Evolutionary conservation across 2,797 vertebrate species (phyloP).

Genomic region (Amphiprion clarkii): DNA sequence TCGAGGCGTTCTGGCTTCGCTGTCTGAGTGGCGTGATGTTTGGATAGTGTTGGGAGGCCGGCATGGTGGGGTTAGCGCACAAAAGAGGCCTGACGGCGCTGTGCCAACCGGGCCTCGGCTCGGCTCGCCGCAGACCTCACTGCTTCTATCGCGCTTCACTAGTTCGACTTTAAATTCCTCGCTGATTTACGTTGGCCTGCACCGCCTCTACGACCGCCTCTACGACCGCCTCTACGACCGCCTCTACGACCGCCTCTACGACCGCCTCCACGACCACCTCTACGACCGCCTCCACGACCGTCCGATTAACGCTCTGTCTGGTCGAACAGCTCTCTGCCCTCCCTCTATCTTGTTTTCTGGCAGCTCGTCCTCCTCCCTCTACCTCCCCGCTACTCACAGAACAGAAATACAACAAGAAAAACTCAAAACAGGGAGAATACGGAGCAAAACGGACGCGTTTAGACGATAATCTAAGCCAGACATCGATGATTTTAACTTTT

Average conservation of each 20-base stretch:
- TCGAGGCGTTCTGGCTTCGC: too few relatives aligned
- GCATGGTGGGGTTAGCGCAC: constrained; percentile 42
- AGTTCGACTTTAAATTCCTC: background rate
- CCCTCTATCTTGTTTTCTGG: background rate
- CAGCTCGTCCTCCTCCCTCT: background rate
- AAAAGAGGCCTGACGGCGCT: constrained; percentile 31
- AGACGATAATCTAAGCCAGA: background rate
- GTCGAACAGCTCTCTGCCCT: constrained; percentile 18
- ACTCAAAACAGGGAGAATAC: background rate
- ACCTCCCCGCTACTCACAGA: background rate
- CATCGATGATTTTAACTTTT: background rate
- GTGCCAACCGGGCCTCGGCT: constrained; percentile 51
- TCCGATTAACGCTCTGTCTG: background rate
- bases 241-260: background rate
- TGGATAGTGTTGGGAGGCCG: constrained; percentile 33
- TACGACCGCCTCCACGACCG: background rate
- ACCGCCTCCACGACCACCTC: background rate
- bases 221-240: background rate
- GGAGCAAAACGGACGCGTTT: background rate
- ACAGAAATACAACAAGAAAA: background rate
- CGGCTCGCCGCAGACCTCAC: constrained; percentile 4
- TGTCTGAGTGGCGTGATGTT: constrained; percentile 53
- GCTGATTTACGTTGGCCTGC: background rate
- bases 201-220: background rate
- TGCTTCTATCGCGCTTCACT: background rate